Conservation (phyloP, 2,888 invertebrate genomes). For the Drosophila pseudotalamancana region DNA sequence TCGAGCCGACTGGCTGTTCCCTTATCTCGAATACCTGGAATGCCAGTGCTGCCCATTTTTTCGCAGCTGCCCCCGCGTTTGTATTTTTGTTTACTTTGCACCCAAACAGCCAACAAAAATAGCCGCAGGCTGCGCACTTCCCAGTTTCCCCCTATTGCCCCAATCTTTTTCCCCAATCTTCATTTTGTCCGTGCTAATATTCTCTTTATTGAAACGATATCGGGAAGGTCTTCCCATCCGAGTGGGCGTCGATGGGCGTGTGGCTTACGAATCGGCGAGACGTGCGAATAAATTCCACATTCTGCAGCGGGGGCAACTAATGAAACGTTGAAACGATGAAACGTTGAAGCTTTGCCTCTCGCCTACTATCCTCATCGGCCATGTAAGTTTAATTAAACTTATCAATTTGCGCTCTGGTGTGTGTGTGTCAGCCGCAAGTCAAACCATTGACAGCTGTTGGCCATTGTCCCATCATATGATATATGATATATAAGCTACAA, state of each 20-base stretch:
- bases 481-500: too few relatives aligned
- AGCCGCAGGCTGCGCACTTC: constrained; percentile 23
- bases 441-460: constrained; percentile 62
- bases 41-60: constrained; percentile 23
- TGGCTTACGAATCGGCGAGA: constrained; percentile 49
- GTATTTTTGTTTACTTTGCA: constrained; percentile 49
- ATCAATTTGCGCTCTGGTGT: constrained; percentile 53
- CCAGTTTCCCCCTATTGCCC: constrained; percentile 6
- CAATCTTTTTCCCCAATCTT: background rate
- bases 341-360: constrained; percentile 3
- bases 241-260: constrained; percentile 60
- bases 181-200: constrained; percentile 18
- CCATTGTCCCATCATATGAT: constrained; percentile 31
- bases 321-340: constrained; percentile 59
- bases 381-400: constrained; percentile 75
- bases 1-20: constrained; percentile 5
- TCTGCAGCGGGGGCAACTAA: constrained; percentile 42
- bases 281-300: constrained; percentile 63
- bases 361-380: constrained; percentile 12
- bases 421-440: constrained; percentile 40
- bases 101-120: constrained; percentile 30
- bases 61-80: background rate
- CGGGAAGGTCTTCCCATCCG: constrained; percentile 37
- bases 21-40: constrained; percentile 55
- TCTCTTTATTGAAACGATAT: constrained; percentile 51